These are phyloP conservation scores for Parthenolecanium corni DNA, from an alignment of 2,888 invertebrate species.

Conservation along the genomic window DNA sequence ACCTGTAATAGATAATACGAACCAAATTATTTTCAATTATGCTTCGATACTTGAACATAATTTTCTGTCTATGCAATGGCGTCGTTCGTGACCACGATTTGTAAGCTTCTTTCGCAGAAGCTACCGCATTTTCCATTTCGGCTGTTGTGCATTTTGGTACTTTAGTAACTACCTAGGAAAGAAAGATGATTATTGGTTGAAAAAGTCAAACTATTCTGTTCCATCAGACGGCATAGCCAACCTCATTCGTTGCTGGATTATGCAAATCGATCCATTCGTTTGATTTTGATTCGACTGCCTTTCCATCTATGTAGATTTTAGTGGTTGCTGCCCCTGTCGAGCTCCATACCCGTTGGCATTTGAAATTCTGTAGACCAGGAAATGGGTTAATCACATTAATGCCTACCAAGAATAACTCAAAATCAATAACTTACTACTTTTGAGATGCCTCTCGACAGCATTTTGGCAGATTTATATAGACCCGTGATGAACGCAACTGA, in stretches of 20 bases:
- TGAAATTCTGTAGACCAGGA: too few species aligned
- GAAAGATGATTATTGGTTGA: background rate
- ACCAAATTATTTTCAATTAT: constrained; percentile 75
- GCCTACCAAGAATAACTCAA: too few species aligned
- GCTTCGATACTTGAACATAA: constrained; percentile 69
- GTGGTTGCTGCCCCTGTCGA: constrained; percentile 53
- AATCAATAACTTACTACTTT: too few species aligned
- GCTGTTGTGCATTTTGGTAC: constrained; percentile 81
- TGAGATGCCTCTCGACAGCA: too few species aligned
- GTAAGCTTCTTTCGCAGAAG: constrained; percentile 64
- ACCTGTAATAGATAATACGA: background rate
- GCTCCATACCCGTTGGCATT: background rate
- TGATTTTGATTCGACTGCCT: constrained; percentile 74
- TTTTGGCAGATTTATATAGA: too few species aligned
- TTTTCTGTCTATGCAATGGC: constrained; percentile 80
- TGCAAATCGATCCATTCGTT: constrained; percentile 89
- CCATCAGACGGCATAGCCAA: constrained; percentile 34
- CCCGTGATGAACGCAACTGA: too few species aligned
- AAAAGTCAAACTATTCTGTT: background rate
- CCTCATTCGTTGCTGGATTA: constrained; percentile 87
- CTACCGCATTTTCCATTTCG: constrained; percentile 83
- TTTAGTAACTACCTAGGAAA: constrained; percentile 46
- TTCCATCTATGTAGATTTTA: constrained; percentile 90
- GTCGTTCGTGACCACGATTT: constrained; percentile 82
- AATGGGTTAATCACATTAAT: too few species aligned